Evolutionary conservation across 2,888 invertebrate species (phyloP).

Genomic region (Alviniconcha strummeri): DNA sequence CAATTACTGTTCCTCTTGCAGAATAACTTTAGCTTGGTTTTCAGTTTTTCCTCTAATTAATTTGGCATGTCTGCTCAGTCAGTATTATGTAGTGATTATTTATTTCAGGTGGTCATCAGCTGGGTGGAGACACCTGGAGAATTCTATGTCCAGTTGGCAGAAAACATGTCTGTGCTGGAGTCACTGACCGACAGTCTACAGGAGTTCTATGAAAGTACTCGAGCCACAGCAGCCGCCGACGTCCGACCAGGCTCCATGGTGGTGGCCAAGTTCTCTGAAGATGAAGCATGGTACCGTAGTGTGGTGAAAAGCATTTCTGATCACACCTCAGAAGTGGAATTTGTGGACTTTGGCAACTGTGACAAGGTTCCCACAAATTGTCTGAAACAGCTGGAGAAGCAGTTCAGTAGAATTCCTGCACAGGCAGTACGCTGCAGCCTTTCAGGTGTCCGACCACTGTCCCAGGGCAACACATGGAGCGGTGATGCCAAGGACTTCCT

Average conservation of each 20-base stretch:
- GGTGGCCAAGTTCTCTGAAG: conserved; percentile 61
- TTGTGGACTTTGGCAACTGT: conserved; percentile 70
- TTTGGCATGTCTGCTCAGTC: no score
- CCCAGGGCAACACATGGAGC: conserved; percentile 43
- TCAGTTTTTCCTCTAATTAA: no score
- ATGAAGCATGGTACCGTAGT: conserved; percentile 63
- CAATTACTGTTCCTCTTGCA: no score
- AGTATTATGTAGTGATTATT: no score
- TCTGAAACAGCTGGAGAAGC: conserved; percentile 53
- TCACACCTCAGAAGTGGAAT: conserved; percentile 50
- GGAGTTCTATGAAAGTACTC: conserved; percentile 9
- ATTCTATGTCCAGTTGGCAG: conserved; percentile 61
- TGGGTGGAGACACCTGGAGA: conserved; percentile 52
- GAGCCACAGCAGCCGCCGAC: conserved; percentile 21
- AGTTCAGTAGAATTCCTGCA: conserved; percentile 52
- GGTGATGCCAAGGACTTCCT: conserved; percentile 56
- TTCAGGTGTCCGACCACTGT: conserved; percentile 42
- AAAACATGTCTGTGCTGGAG: conserved; percentile 45
- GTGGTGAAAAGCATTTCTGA: conserved; percentile 45
- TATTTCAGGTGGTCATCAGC: conserved; percentile 23
- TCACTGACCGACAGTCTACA: conserved; percentile 47
- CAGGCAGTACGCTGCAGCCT: conserved; percentile 61
- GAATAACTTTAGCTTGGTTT: no score
- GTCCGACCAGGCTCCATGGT: conserved; percentile 53
- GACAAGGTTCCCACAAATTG: conserved; percentile 51